These are phyloP conservation scores for Butorides virescens DNA, from an alignment of 2,113 vertebrate genomes.

Conservation along the genomic window DNA sequence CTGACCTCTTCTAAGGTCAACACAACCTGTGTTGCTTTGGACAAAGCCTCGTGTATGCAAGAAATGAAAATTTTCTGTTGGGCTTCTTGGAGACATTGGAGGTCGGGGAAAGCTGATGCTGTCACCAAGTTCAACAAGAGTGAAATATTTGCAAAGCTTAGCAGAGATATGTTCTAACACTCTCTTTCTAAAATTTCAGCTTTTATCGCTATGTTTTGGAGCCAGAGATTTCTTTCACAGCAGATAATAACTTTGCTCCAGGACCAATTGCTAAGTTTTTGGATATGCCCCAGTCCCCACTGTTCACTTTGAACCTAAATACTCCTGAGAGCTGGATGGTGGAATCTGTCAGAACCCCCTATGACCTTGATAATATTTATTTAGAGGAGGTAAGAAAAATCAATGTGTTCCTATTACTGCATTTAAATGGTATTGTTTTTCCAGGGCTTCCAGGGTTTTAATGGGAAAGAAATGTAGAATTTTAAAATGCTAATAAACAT, in stretches of 20 bases:
- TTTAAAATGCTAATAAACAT: neutral
- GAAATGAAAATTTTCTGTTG: neutral
- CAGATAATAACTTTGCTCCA: conserved; percentile 82
- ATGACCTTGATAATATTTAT: conserved; percentile 98
- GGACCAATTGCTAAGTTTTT: conserved; percentile 93
- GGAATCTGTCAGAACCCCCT: conserved; percentile 91
- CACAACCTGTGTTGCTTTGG: neutral
- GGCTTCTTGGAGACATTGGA: neutral
- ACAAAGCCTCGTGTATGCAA: neutral
- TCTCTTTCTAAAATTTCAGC: conserved; percentile 71
- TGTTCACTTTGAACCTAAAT: conserved; percentile 95
- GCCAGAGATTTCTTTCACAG: conserved; percentile 87
- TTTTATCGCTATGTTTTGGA: conserved; percentile 96
- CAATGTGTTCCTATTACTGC: neutral
- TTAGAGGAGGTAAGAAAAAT: conserved; percentile 86
- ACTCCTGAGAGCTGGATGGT: conserved; percentile 99
- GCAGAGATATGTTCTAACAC: neutral
- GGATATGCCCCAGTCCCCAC: conserved; percentile 95
- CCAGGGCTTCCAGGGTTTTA: neutral
- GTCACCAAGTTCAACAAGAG: neutral
- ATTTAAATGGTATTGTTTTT: neutral
- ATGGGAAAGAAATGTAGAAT: neutral
- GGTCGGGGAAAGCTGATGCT: neutral
- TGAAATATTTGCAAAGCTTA: neutral
- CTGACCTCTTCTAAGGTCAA: neutral